Base-by-base conservation (phyloP, 2,888 invertebrate genomes). In the Lasioglossum vierecki region DNA sequence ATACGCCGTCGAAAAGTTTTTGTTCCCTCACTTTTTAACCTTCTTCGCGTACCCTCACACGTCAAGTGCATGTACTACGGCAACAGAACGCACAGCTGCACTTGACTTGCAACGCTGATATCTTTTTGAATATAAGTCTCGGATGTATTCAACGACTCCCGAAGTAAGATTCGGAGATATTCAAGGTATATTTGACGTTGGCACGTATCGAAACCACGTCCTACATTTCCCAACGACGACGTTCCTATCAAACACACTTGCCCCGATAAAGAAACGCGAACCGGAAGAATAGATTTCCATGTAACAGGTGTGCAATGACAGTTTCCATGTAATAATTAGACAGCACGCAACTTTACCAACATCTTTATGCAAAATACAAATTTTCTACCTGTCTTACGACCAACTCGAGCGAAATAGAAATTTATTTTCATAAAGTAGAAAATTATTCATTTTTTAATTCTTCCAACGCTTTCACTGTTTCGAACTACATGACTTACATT, bases 81-180 rank as follows among this genome's bases (percentile, higher is more conserved):
- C 82, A 63, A 70, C 41, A 79, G 87, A 87, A 87, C 75, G 84
- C 82, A 76, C 90, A 90, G 89, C 83, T 90, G 90, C 80, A 78
- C 81, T 80, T 85, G 90, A 90, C 89, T 90, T 26, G 77, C 76
- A 60, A 80, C 53, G 83, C 70, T 74, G 83, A 87, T 90, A 90
- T 84, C 86, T 86, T 85, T 79, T 80, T 84, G 88, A 87, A 90
- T 87, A 83, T 85, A 88, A 90, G 80, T 90, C 83, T 71, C 63
- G 53, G 77, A 74, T 88, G 84, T 84, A 89, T 85, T 82, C 85
- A 82, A 85, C 83, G 80, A 79, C 70, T 63, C 53, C 75, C 75
- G 57, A 79, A 78, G 86, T 85, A 88, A 90, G 85, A 88, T 82
- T 70, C 68, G 63, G 44, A 75, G 90, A 88, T 86, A 89, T 86